Base-by-base conservation (phyloP, 2,888 invertebrate genomes). In the Ophion ventricosus region DNA sequence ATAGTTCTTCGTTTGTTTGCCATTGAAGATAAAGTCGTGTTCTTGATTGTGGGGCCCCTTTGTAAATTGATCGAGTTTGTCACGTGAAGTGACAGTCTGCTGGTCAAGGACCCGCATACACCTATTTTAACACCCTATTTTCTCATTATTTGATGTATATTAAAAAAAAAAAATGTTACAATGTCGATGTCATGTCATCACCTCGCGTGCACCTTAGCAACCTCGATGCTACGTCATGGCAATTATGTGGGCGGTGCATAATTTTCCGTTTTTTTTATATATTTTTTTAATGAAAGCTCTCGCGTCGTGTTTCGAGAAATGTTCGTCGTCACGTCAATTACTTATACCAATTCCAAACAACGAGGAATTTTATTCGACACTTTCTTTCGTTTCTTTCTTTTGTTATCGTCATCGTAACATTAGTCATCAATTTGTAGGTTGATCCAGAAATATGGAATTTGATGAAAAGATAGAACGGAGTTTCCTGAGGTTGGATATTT, bases 111-210 rank as follows among this genome's bases (percentile, higher is more conserved):
- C 77, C 73, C 83, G 73, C 63, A 78, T 74, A 63, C 20, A 69
- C 67, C 49, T 17, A 17, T 57, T 49, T 54, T 64, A 56, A 17
- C n/a, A 1, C 17, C 54, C 54, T 7, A 23, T 66, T 35, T 75
- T 59, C 57, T 75, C 70, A 66, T 83, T 83, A 72, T 72, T 73
- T 25, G 59, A 54, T 70, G 61, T 63, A 74, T 56, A 74, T 29
- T n/a, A n/a, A n/a, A 64, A 63, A 74, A 26, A 63, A 11, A 49
- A 72, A 86, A 82, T 78, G 73, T 85, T 67, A 76, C 82, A 82
- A 70, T 77, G 85, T 85, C 86, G n/a, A 87, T 80, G 86, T 86
- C 87, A 86, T 75, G 85, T 69, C 79, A 57, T n/a, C n/a, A n/a
- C n/a, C 77, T 40, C 72, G 64, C 66, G 66, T 25, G 73, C 56